phyloP scores from a whole-genome alignment of 2,113 vertebrate genomes.

The Tretioscincus oriximinensis region DNA sequence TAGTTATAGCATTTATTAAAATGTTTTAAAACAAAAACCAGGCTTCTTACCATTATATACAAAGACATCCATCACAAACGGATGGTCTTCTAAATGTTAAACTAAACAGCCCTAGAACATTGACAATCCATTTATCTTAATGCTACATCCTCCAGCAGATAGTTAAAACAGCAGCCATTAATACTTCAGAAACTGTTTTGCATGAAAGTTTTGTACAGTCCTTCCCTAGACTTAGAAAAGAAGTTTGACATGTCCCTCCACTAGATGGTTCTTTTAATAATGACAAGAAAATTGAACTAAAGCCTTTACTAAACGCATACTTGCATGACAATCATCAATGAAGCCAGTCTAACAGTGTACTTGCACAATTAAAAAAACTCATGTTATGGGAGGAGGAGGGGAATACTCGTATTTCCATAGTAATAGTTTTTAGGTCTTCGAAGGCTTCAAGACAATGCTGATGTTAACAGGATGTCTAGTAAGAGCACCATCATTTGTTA shows the following conservation, averaged over 20 bases:
- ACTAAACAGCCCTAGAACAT: constrained; percentile 71
- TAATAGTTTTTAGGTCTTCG: not conserved
- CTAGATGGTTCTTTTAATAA: constrained; percentile 18
- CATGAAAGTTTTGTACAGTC: constrained; percentile 39
- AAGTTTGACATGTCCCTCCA: not conserved
- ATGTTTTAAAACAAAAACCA: constrained; percentile 61
- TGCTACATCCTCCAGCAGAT: constrained; percentile 70
- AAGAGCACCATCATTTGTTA: too few relatives aligned
- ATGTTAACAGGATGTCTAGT: not conserved
- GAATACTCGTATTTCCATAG: not conserved
- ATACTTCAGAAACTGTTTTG: constrained; percentile 55
- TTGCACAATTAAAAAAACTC: not conserved
- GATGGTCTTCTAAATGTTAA: constrained; percentile 69
- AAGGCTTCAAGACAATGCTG: not conserved
- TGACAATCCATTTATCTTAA: constrained; percentile 78
- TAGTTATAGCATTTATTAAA: constrained; percentile 61
- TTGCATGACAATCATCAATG: constrained; percentile 28
- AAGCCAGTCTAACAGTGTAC: constrained; percentile 1
- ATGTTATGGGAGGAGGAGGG: not conserved
- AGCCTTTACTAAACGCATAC: not conserved
- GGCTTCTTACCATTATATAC: constrained; percentile 62
- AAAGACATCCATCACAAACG: constrained; percentile 74
- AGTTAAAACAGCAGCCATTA: constrained; percentile 59
- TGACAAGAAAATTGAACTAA: constrained; percentile 1
- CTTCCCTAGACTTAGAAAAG: constrained; percentile 8